Evolutionary conservation across 2,888 invertebrate genomes (phyloP).

Genomic region (Metallyticus violacea): DNA sequence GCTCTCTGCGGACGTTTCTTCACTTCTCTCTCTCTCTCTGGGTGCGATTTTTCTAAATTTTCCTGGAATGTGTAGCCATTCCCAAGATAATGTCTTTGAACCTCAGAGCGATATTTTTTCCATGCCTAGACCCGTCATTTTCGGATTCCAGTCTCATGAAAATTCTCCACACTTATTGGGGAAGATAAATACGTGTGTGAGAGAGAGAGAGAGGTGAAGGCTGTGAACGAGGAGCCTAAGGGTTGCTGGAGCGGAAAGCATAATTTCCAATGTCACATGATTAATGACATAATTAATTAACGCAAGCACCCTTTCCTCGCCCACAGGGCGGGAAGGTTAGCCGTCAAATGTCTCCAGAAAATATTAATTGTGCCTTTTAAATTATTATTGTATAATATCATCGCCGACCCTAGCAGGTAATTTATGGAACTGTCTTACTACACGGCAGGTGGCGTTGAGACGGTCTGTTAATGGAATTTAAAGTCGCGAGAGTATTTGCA

Average conservation of each 20-base stretch:
- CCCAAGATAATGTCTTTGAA: no score
- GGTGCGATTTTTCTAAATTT: no score
- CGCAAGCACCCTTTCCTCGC: background rate
- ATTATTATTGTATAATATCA: background rate
- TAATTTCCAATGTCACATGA: background rate
- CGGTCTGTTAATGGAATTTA: background rate
- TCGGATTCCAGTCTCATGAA: background rate
- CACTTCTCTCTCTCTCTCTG: no score
- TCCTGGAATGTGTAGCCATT: background rate
- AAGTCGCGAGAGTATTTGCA: background rate
- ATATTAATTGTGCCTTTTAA: background rate
- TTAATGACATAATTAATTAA: constrained; percentile 12
- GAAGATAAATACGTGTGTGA: background rate
- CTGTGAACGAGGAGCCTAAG: no score
- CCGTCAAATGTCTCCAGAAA: background rate
- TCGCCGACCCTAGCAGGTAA: background rate
- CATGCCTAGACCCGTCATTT: background rate
- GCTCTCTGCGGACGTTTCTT: no score
- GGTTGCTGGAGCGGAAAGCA: background rate
- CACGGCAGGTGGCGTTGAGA: background rate
- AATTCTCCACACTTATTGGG: no score
- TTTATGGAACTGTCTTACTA: background rate
- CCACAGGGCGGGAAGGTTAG: no score
- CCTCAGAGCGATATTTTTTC: background rate
- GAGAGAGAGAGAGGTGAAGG: no score